Percentiles rank a stretch among this genome's conserved stretches.
Evolutionary conservation across 1,140 invertebrate species (phyloP).

Genomic region (Aphaenogaster rudis): DNA sequence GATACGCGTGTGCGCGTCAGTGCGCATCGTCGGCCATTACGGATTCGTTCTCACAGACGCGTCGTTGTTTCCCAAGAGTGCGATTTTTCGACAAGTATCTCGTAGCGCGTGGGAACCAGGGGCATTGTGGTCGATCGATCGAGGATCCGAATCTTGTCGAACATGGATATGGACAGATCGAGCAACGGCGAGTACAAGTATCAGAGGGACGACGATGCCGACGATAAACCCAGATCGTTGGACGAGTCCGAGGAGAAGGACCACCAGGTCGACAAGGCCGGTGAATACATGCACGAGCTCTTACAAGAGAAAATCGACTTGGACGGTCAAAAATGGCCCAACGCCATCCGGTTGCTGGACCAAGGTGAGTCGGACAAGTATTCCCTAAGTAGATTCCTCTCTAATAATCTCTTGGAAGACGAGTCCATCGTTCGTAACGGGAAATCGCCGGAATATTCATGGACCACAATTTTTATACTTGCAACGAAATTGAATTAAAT

Average conservation of each 20-base stretch:
- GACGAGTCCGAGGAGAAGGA: conserved; percentile 82
- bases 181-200: conserved; percentile 84
- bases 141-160: conserved; percentile 16
- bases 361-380: conserved; percentile 87
- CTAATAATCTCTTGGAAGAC: neutral
- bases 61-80: neutral
- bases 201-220: conserved; percentile 78
- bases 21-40: conserved; percentile 25
- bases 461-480: neutral
- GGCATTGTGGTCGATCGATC: neutral
- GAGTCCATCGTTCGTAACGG: neutral
- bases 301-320: conserved; percentile 92
- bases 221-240: conserved; percentile 72
- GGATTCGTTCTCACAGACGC: neutral
- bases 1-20: neutral
- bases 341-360: conserved; percentile 91
- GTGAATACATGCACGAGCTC: conserved; percentile 92
- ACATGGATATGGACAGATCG: conserved; percentile 79
- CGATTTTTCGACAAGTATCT: neutral
- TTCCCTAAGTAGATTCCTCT: neutral
- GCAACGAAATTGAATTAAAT: neutral
- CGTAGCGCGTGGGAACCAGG: neutral
- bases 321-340: conserved; percentile 90
- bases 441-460: neutral
- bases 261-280: conserved; percentile 89